Evolutionary conservation across 2,113 vertebrate genomes (phyloP), one percentile per base, ranked within the genome.

Genomic region (Gopherus evgoodei): DNA sequence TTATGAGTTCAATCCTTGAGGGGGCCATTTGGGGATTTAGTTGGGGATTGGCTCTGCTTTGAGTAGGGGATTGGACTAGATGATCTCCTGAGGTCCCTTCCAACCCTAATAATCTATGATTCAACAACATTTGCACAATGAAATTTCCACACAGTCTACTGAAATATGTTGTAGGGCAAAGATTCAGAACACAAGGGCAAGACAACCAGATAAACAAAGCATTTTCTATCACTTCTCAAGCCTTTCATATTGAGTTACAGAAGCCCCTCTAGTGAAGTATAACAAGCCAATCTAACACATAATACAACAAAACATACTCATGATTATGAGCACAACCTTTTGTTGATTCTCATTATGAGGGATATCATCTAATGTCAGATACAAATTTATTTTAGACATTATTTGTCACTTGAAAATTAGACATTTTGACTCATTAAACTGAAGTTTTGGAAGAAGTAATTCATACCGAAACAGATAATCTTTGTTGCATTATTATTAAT

Each of bases 81-180:
- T 49, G 3, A 49, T 49, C 10, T 49, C 10, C 10, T 49, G 47
- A 49, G 47, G 47, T 49, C 10, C 47, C 47, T 47, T 47, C 47
- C 47, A 47, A 47, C 47, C 47, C 47, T 49, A 49, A 49, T 49
- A 49, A 49, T 49, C 47, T 49, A 11, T 49, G 47, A 35, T 47
- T 84, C 75, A 57, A 54, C 53, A 49, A 3, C 4, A 50, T 1
- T 89, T 54, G 4, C 2, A 9, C 4, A n/a, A 54, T 50, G 27
- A n/a, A 5, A 1, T 0, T 0, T 3, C 1, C 21, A 2, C 14
- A n/a, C 54, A 0, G 47, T 87, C 24, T 6, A 62, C 6, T 72
- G 6, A 88, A 8, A 86, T 76, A 72, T 19, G 59, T 65, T 65
- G 31, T 35, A 17, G 13, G 57, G 1, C 6, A 72, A 3, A 87